Evolutionary conservation across 2,797 vertebrate species (phyloP), one percentile per base, ranked within the genome.

Genomic region (Chelidonichthys spinosus): DNA sequence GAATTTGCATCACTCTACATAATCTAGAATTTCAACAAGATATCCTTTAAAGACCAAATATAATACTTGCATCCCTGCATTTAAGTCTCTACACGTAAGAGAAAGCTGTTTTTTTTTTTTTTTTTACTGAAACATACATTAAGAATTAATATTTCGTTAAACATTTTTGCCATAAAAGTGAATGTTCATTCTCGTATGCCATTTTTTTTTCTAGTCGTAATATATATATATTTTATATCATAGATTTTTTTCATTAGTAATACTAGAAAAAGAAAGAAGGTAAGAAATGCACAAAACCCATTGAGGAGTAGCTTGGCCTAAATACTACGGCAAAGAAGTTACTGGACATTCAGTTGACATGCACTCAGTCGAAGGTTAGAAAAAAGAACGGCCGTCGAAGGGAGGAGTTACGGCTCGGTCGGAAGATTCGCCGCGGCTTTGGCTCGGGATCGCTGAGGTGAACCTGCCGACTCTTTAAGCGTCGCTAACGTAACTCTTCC

Each of bases 301-400:
- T 94, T 92, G 89, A 93, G 85, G 92, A 94, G 92, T 93, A 94
- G 91, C 92, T 93, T 93, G 87, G 92, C 93, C 95, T 32, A 95
- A 93, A 92, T 87, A 94, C 94, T 95, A 95, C 93, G 87, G 92
- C 93, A 92, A 93, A 93, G 87, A 84, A 92, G 89, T 92, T 91
- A 95, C 93, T 94, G 90, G 85, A 96, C 93, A 94, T 94, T 93
- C 87, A 95, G 90, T 91, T 89, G 92, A 94, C 96, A 96, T 96
- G 96, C 96, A 95, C 92, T 94, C 94, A 92, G 82, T 87, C 91
- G 86, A 90, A 90, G 88, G 90, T 90, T 93, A 92, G 74, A 88
- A 93, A 54, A 92, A 92, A 65, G 85, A 91, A 87, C 74, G 58
- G 83, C 74, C 92, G 89, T 76, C 87, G 81, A 89, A 84, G 62